Evolutionary conservation across 2,797 vertebrate species (phyloP).

Genomic region (Hippocampus kuda): DNA sequence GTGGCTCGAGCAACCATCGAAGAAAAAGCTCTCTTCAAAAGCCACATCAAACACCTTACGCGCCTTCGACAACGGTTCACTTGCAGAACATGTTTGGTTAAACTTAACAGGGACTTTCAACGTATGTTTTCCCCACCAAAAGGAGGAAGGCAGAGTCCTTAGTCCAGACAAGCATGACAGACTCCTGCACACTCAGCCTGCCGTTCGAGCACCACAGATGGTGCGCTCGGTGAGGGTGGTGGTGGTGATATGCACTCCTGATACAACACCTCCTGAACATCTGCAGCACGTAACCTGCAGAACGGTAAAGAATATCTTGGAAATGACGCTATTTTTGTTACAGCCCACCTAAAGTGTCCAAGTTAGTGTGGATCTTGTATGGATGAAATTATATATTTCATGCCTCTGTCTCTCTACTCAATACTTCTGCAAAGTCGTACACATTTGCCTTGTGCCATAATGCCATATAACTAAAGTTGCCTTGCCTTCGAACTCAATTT

Average conservation of each 20-base stretch:
- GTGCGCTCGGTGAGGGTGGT: constrained; percentile 49
- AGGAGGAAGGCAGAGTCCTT: constrained; percentile 6
- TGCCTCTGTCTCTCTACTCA: background rate
- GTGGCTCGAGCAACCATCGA: constrained; percentile 31
- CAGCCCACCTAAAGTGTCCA: too few species aligned
- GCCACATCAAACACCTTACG: background rate
- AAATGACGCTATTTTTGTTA: background rate
- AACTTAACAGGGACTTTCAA: constrained; percentile 6
- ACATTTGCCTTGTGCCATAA: background rate
- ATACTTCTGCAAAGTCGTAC: background rate
- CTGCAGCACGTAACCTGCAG: constrained; percentile 15
- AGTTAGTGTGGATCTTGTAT: background rate
- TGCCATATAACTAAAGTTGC: background rate
- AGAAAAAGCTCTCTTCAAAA: constrained; percentile 22
- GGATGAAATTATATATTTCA: background rate
- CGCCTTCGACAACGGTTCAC: constrained; percentile 6
- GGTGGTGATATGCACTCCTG: constrained; percentile 52
- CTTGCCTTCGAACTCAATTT: constrained; percentile 43
- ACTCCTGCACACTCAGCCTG: constrained; percentile 40
- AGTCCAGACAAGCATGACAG: constrained; percentile 18
- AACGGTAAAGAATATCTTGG: background rate
- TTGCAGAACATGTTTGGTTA: background rate
- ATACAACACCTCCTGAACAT: constrained; percentile 61
- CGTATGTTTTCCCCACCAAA: constrained; percentile 24
- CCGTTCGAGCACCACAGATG: constrained; percentile 63